Evolutionary conservation across 2,797 vertebrate genomes (phyloP), one percentile per base, ranked within the genome.

Genomic region (Manis javanica): DNA sequence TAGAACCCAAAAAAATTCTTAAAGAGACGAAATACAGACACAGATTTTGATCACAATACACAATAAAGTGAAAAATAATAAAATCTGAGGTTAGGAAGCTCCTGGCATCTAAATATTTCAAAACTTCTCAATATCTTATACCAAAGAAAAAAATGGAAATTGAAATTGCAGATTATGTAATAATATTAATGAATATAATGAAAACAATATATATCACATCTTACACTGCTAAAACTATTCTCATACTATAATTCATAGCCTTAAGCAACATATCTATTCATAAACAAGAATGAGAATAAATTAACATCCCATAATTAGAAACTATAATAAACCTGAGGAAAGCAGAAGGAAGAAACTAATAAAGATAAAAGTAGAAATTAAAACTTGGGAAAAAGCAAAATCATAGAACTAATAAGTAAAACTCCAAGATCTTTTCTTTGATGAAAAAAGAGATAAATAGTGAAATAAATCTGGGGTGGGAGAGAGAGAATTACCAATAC

Each of bases 1-100:
- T 87, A 91, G 75, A 92, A 90, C 23, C 9, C 9, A 16, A 72
- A 37, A 53, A 78, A 77, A 92, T 87, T 90, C 39, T 78, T n/a
- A 53, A 2, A 46, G 8, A 37, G 87, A 78, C n/a, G 3, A 26
- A 77, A 23, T 57, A n/a, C 6, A 72, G 12, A n/a, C 16, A 85
- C 1, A n/a, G 16, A 78, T 78, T 61, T 34, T 49, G 31, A 55
- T 34, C 21, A 87, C 31, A 68, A n/a, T 26, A 61, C 2, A 68
- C 2, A 68, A 68, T 19, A 51, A 95, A 87, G 39, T 61, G 39
- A 90, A 90, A 87, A 93, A n/a, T 75, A 49, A 46, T 37, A 79
- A 87, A 91, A 74, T 68, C 13, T 87, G n/a, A 51, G 6, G 46
- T 21, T 39, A 95, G 39, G 15, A 79, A 77, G 29, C 46, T 46